Conservation (phyloP, 2,888 invertebrate genomes). For the Andrena flavipes region DNA sequence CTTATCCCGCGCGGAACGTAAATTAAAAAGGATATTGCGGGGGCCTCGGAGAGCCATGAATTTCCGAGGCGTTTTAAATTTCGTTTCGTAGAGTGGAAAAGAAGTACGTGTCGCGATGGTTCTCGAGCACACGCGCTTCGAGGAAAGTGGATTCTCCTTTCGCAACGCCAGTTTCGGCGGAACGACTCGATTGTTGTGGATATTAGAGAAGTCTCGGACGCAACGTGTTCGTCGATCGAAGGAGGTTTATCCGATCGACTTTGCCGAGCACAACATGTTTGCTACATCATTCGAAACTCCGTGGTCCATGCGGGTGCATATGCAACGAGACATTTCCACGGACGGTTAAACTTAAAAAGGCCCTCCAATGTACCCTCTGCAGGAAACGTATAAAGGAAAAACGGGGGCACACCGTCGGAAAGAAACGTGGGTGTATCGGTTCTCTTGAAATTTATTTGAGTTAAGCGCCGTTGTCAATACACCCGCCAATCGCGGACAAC, state of each 20-base stretch:
- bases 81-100: not conserved
- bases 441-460: not conserved
- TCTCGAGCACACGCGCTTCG: not conserved
- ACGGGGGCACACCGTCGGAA: too few relatives aligned
- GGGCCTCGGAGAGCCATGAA: conserved; percentile 3
- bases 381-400: conserved; percentile 11
- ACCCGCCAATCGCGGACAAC: conserved; percentile 14
- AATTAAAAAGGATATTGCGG: conserved; percentile 3
- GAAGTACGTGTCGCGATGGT: not conserved
- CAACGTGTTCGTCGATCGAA: conserved; percentile 10
- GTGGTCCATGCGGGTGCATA: conserved; percentile 31
- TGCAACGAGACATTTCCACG: conserved; percentile 43
- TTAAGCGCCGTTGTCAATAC: too few relatives aligned
- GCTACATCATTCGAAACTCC: conserved; percentile 22
- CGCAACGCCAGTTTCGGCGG: not conserved
- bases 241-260: conserved; percentile 43
- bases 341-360: conserved; percentile 46
- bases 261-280: conserved; percentile 21
- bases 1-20: not conserved
- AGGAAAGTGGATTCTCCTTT: conserved; percentile 8
- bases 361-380: conserved; percentile 16
- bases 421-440: not conserved
- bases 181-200: conserved; percentile 21
- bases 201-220: conserved; percentile 20
- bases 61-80: conserved; percentile 3